Percentiles rank a stretch among this genome's conserved stretches.
Evolutionary conservation across 2,797 vertebrate species (phyloP).

Genomic region (Streptopelia turtur): DNA sequence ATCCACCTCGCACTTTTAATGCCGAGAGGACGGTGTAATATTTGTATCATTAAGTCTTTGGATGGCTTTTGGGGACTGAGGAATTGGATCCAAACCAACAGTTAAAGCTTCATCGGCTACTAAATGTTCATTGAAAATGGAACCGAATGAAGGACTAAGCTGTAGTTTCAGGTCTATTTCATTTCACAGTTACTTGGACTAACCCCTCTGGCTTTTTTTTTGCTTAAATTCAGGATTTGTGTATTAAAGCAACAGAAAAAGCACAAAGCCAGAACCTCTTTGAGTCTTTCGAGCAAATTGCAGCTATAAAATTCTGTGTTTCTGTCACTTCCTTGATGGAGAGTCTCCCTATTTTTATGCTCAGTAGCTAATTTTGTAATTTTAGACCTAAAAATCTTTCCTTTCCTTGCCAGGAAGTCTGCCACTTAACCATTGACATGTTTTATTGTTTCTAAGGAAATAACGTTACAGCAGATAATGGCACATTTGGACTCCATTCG

Average conservation of each 20-base stretch:
- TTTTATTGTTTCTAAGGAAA: conserved; percentile 81
- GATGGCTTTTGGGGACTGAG: background rate
- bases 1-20: background rate
- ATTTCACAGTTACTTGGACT: background rate
- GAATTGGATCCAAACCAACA: background rate
- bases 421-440: background rate
- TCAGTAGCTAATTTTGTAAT: background rate
- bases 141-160: background rate
- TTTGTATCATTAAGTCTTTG: fast-evolving
- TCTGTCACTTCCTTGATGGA: background rate
- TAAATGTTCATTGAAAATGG: background rate
- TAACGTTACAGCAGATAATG: conserved; percentile 93
- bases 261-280: background rate
- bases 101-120: background rate
- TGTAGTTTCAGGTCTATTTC: background rate
- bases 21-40: background rate
- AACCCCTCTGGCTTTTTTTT: background rate
- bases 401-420: background rate
- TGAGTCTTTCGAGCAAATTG: background rate
- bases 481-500: conserved; percentile 93
- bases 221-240: background rate
- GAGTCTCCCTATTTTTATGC: background rate
- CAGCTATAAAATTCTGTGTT: background rate
- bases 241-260: background rate
- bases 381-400: background rate